Conservation (phyloP, 2,113 vertebrate species). For the Fukomys damarensis region DNA sequence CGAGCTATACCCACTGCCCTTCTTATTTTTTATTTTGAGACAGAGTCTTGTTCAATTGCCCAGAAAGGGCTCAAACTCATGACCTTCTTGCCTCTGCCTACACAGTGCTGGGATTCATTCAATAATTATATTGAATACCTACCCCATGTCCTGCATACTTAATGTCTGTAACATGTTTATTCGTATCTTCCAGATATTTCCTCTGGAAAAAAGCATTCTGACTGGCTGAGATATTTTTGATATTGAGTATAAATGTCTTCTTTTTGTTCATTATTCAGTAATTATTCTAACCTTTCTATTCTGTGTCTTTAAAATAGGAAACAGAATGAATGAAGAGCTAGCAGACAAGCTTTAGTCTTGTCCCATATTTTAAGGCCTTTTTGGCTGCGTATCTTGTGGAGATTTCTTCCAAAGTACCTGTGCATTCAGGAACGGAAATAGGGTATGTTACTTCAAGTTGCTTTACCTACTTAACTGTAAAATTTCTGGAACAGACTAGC, state of each 20-base stretch:
- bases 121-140: background rate
- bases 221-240: constrained; percentile 23
- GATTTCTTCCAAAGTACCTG: background rate
- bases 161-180: background rate
- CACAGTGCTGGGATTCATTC: background rate
- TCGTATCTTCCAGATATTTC: background rate
- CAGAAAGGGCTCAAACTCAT: background rate
- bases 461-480: constrained; percentile 23
- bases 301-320: constrained; percentile 5
- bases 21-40: background rate
- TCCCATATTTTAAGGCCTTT: background rate
- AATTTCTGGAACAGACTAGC: background rate
- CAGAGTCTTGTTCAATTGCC: background rate
- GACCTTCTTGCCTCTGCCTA: background rate
- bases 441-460: constrained; percentile 33
- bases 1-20: background rate
- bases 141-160: background rate
- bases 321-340: background rate
- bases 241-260: constrained; percentile 18
- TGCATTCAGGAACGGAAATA: background rate
- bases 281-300: constrained; percentile 13
- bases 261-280: constrained; percentile 41
- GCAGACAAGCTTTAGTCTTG: background rate
- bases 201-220: constrained; percentile 29
- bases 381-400: background rate